phyloP scores from a whole-genome alignment of 2,888 invertebrate genomes.

The Melanchra persicariae region DNA sequence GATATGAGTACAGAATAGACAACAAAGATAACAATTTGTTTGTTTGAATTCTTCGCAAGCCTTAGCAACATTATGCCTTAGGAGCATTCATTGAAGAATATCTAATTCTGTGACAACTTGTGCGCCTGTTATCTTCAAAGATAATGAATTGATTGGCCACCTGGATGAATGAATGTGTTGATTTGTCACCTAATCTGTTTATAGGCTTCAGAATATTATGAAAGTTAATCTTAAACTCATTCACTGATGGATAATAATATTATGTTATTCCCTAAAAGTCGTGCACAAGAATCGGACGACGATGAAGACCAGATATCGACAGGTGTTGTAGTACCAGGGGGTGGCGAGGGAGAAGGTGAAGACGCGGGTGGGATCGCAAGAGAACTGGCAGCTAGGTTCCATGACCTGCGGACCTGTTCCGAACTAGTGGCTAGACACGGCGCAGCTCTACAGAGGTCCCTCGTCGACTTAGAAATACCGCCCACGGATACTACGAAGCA shows the following conservation, averaged over 20 bases:
- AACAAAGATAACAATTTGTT: slow-evolving; percentile 11
- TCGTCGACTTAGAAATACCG: slow-evolving; percentile 94
- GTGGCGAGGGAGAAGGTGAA: slow-evolving; percentile 90
- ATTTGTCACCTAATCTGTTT: neutral
- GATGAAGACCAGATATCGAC: slow-evolving; percentile 92
- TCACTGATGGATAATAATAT: neutral
- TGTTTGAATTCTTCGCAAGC: slow-evolving; percentile 20
- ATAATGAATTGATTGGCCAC: slow-evolving; percentile 2
- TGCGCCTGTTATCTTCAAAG: slow-evolving; percentile 18
- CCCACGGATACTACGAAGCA: slow-evolving; percentile 95
- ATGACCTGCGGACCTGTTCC: slow-evolving; percentile 97
- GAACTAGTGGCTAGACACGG: slow-evolving; percentile 98
- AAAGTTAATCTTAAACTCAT: neutral
- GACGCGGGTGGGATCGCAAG: slow-evolving; percentile 92
- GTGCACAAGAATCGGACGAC: slow-evolving; percentile 94
- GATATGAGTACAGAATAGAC: slow-evolving; percentile 22
- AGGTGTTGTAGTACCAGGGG: slow-evolving; percentile 85
- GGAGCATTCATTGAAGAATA: neutral
- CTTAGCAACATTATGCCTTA: neutral
- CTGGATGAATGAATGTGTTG: slow-evolving; percentile 5
- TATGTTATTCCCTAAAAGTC: slow-evolving; percentile 68
- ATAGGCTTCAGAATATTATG: neutral
- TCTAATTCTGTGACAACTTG: slow-evolving; percentile 2
- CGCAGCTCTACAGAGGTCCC: slow-evolving; percentile 94
- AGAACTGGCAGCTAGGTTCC: slow-evolving; percentile 94